Base-by-base conservation (phyloP, 1,140 invertebrate genomes). In the Bombus impatiens region DNA sequence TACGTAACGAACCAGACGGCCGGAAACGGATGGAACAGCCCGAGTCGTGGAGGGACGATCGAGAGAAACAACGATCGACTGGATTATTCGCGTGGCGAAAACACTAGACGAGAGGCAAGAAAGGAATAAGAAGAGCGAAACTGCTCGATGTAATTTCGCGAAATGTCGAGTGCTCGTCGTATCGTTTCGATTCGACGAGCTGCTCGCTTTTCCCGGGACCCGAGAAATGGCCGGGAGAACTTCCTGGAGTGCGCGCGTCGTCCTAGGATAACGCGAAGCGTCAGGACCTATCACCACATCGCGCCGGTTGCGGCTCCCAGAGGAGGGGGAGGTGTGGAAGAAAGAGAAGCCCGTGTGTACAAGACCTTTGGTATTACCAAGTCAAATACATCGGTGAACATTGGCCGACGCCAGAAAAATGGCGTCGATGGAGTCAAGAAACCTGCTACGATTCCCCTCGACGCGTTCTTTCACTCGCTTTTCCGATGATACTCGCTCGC, bases 341-440 rank as follows among this genome's bases (percentile, higher is more conserved):
- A 89, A 75, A 78, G 32, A 35, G 87, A 59, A 79, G 70, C 42
- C 18, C 72, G 74, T 62, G 87, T 83, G 89, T 92, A 93, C 92
- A 92, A 93, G 93, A 93, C 92, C 92, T 92, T 90, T 87, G 90
- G 91, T 86, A 95, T 94, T 95, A 95, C 93, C 94, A 95, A 95
- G 93, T 95, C 94, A 95, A 95, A 94, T 94, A 95, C 91, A 75
- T 59, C 40, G 62, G 88, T 76, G 90, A 92, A 86, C 89, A 87
- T 88, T 87, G 92, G 88, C 78, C 88, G 84, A 28, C 84, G 87
- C 71, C 89, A 91, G 92, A 93, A 94, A 94, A 94, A 94, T 93
- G 92, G 90, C 90, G 89, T 88, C 88, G 86, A 68, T 80, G 82
- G 88, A 94, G 93, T 94, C 92, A 93, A 94, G 90, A 92, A 94